Evolutionary conservation across 2,888 invertebrate species (phyloP).

Genomic region (Branchipolynoe longqiensis): DNA sequence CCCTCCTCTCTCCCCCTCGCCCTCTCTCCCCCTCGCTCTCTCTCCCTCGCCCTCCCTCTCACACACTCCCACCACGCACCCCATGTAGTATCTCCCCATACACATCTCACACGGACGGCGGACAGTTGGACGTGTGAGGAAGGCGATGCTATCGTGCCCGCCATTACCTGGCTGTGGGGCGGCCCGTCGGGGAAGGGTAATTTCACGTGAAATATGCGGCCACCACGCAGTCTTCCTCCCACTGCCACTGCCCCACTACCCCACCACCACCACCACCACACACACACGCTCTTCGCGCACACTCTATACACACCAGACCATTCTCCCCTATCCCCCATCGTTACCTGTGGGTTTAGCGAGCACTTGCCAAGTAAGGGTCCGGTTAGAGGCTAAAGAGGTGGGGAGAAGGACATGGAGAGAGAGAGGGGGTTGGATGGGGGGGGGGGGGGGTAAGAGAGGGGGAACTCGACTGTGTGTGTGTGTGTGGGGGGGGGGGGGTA

Average conservation of each 20-base stretch:
- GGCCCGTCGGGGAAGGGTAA: slow-evolving; percentile 11
- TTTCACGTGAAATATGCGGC: slow-evolving; percentile 42
- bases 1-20: no score
- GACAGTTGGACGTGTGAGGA: slow-evolving; percentile 27
- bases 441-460: neutral
- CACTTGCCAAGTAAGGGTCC: slow-evolving; percentile 17
- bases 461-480: neutral
- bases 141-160: slow-evolving; percentile 12
- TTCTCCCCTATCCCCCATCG: neutral
- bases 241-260: no score
- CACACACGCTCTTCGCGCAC: no score
- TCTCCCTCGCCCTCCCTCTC: no score
- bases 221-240: slow-evolving; percentile 40
- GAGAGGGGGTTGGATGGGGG: no score
- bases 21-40: no score
- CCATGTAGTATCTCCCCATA: no score
- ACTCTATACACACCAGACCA: neutral
- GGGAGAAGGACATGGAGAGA: neutral
- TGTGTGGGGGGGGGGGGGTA: neutral
- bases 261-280: no score
- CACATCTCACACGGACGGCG: neutral
- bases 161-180: slow-evolving; percentile 6
- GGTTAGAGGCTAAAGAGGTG: neutral
- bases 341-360: slow-evolving; percentile 8
- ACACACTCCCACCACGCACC: no score